A percentile compares a stretch with the other conserved stretches of the same genome.
phyloP scores from a whole-genome alignment of 2,113 vertebrate species.

The Dunckerocampus dactyliophorus region DNA sequence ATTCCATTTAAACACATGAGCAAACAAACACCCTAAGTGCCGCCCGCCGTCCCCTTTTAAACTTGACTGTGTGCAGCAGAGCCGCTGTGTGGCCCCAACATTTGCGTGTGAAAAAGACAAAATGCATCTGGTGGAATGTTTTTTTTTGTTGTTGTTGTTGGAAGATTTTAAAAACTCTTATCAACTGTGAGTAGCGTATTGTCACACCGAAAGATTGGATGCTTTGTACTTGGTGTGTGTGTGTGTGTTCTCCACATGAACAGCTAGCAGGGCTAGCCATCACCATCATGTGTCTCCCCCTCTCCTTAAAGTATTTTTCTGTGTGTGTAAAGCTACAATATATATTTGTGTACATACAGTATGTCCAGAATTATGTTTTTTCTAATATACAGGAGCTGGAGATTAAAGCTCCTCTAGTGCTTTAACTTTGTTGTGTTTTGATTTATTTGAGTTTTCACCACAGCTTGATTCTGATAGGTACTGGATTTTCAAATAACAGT shows the following conservation, averaged over 20 bases:
- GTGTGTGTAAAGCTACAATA: constrained; percentile 41
- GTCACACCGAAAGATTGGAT: constrained; percentile 45
- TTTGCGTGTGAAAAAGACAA: no score
- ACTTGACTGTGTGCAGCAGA: background rate
- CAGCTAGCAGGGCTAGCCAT: constrained; percentile 67
- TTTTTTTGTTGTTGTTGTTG: constrained; percentile 10
- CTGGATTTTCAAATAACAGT: no score
- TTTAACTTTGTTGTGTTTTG: background rate
- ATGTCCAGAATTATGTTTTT: constrained; percentile 29
- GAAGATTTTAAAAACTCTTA: constrained; percentile 9
- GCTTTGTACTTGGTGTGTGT: constrained; percentile 10
- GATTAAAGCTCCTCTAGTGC: background rate
- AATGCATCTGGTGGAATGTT: constrained; percentile 2
- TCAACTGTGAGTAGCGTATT: constrained; percentile 30
- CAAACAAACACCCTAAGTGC: constrained; percentile 41
- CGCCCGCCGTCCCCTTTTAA: background rate
- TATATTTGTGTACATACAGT: constrained; percentile 58
- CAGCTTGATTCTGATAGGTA: no score
- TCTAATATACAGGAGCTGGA: background rate
- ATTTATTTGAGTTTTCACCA: no score
- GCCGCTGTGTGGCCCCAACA: background rate
- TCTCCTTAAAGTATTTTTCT: constrained; percentile 39
- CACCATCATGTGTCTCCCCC: background rate
- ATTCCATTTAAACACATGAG: constrained; percentile 70
- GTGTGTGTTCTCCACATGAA: constrained; percentile 13